A percentile compares a stretch with the other conserved stretches of the same genome.
Conservation (phyloP, 2,113 vertebrate species). For the Ornithorhynchus anatinus region DNA sequence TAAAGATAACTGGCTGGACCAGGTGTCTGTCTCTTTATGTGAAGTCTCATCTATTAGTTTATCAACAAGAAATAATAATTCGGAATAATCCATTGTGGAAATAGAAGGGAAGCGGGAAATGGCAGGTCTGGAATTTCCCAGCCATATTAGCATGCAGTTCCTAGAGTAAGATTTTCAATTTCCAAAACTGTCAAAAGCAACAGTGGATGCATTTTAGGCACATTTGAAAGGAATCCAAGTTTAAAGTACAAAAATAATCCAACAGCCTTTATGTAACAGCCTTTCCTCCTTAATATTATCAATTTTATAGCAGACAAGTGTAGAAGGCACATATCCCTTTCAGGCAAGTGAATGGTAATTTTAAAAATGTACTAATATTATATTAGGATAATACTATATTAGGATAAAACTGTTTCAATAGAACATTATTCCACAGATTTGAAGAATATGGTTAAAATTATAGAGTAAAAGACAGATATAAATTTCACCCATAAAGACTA, state of each 20-base stretch:
- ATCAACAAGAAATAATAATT: no score
- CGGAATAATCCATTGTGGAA: no score
- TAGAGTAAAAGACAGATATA: conserved; percentile 11
- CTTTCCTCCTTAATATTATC: no score
- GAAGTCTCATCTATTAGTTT: no score
- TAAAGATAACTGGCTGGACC: no score
- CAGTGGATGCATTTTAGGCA: conserved; percentile 1
- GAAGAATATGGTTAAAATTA: conserved; percentile 28
- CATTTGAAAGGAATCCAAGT: conserved; percentile 28
- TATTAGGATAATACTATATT: conserved; percentile 9
- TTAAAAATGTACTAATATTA: conserved; percentile 26
- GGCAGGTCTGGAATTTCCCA: no score
- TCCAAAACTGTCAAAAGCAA: conserved; percentile 29
- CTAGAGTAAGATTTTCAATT: not conserved
- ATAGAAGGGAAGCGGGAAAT: no score
- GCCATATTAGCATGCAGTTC: no score
- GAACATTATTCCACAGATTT: conserved; percentile 34
- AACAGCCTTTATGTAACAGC: no score
- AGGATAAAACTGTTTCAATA: conserved; percentile 13
- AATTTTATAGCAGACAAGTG: conserved; percentile 9
- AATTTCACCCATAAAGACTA: not conserved
- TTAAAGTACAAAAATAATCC: conserved; percentile 8
- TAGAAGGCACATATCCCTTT: not conserved
- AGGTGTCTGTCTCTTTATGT: no score
- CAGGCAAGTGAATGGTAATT: conserved; percentile 12